phyloP scores from a whole-genome alignment of 2,113 vertebrate species.

The Puma concolor region DNA sequence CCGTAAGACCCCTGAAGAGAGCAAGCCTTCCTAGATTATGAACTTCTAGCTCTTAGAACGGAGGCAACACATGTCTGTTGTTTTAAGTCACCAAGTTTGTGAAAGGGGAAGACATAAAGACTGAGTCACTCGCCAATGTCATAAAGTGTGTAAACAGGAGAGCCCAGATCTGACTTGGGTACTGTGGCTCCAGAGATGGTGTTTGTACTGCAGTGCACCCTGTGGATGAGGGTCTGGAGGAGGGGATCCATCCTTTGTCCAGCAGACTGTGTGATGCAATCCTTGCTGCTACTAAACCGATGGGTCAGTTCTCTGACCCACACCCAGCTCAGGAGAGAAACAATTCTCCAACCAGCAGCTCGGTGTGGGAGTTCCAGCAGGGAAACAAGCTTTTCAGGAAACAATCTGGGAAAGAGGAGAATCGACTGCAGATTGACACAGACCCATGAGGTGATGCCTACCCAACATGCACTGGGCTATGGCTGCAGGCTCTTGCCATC shows the following conservation, averaged over 20 bases:
- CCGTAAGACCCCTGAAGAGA: background rate
- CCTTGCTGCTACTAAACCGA: background rate
- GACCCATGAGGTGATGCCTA: background rate
- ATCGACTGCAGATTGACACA: background rate
- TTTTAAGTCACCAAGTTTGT: background rate
- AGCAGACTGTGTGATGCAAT: background rate
- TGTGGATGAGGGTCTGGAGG: background rate
- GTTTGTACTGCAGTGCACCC: background rate
- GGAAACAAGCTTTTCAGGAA: background rate
- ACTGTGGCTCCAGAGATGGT: background rate
- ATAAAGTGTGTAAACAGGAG: background rate
- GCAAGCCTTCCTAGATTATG: background rate
- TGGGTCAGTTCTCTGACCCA: too few relatives aligned
- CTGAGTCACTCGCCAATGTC: background rate
- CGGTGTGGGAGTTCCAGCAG: background rate
- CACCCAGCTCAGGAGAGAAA: background rate
- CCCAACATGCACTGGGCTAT: background rate
- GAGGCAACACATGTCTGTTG: background rate
- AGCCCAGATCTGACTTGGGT: background rate
- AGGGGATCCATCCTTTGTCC: background rate
- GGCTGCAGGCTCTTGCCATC: background rate
- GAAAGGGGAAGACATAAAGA: background rate
- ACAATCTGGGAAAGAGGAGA: background rate
- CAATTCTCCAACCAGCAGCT: background rate
- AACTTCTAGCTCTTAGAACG: background rate